Base-by-base conservation (phyloP, 1,140 invertebrate species). In the Radopholus similis region DNA sequence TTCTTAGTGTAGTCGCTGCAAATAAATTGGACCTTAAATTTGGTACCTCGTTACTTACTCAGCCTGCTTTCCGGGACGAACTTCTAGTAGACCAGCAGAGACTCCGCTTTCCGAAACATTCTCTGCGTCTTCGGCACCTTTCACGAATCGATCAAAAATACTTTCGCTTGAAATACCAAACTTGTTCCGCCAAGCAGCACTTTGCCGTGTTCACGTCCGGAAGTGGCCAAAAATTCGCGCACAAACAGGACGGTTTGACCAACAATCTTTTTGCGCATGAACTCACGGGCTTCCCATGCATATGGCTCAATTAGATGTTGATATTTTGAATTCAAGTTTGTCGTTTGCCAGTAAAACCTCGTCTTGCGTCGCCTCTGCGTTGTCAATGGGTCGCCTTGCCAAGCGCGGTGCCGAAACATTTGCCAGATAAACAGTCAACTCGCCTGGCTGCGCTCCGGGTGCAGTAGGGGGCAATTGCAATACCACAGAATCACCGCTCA, bases 261-360 rank as follows among this genome's bases (percentile, higher is more conserved):
- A 78, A 97, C 89, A 8, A 96, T 80, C 81, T 92, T 93, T 78
- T 93, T 92, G 30, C 94, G 86, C 32, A 97, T 84, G 83, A 89
- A 96, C 85, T 97, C 94, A 66, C 94, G 87, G 0, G 93, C 90
- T 84, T 97, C 93, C 92, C 93, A 97, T 1, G 92, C 93, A 86
- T 87, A 97, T 6, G 93, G 90, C 84, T 87, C 53, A 30, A 75
- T 51, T 64, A 59, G 53, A 64, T 40, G 59, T n/a, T 56, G 15
- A 13, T 42, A 1, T n/a, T 42, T 42, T 13, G 18, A 18, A 42
- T 13, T n/a, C 38, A 42, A 57, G 26, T 15, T 63, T 30, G 1
- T 5, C 18, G 0, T 65, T 53, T 37, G 2, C 26, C 0, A 38
- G 11, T 35, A 32, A 13, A 15, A 70, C 64, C 66, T 80, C 76